Evolutionary conservation across 2,797 vertebrate species (phyloP).

Genomic region (Parotocinclus haroldoi): DNA sequence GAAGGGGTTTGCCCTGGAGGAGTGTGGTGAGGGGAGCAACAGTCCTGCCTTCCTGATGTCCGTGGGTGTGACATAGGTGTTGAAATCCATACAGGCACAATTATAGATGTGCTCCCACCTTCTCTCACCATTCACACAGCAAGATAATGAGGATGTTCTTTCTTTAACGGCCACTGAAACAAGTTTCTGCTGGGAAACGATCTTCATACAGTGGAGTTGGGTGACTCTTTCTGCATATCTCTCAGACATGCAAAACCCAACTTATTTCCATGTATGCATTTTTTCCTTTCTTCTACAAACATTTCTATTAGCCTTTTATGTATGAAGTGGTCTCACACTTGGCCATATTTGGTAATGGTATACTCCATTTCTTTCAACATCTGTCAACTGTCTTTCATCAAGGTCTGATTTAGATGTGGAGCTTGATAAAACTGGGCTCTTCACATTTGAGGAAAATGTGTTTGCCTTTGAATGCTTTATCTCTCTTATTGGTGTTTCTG

Average conservation of each 20-base stretch:
- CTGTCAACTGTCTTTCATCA: not conserved
- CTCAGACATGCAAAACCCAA: slow-evolving; percentile 11
- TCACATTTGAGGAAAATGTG: slow-evolving; percentile 26
- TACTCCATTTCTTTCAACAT: slow-evolving; percentile 1
- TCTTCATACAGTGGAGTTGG: slow-evolving; percentile 34
- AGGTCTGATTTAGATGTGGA: slow-evolving; percentile 2
- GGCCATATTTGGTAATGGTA: slow-evolving; percentile 1
- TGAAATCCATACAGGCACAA: slow-evolving; percentile 41
- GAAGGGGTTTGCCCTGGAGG: too few relatives aligned
- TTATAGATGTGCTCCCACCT: slow-evolving; percentile 36
- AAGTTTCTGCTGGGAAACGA: not conserved
- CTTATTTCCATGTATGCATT: slow-evolving; percentile 1
- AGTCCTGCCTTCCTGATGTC: too few relatives aligned
- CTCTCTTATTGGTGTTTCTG: slow-evolving; percentile 30
- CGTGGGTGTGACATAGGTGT: too few relatives aligned
- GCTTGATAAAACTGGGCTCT: slow-evolving; percentile 7
- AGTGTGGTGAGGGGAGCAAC: too few relatives aligned
- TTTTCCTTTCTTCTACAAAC: slow-evolving; percentile 7
- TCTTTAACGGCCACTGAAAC: not conserved
- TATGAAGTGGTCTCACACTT: slow-evolving; percentile 7
- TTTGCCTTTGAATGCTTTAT: slow-evolving; percentile 32
- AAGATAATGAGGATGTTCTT: slow-evolving; percentile 16
- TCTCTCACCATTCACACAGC: slow-evolving; percentile 9
- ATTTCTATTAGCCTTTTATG: slow-evolving; percentile 15
- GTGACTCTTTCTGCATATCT: slow-evolving; percentile 18